These are phyloP conservation scores for Cyphomyrus discorhynchus DNA, from an alignment of 2,113 vertebrate species.

Conservation along the genomic window DNA sequence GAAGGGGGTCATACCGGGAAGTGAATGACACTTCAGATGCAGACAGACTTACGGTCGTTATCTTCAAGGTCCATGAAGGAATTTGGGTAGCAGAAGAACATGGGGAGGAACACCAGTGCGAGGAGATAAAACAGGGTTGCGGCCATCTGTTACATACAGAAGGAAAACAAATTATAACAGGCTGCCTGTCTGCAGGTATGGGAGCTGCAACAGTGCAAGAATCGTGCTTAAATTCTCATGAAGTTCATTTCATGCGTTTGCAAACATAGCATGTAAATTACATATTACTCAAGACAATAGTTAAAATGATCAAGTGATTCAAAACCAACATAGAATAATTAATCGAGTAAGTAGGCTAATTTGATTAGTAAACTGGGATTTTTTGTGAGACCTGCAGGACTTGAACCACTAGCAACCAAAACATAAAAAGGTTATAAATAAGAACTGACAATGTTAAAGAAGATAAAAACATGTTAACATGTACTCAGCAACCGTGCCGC, in stretches of 20 bases:
- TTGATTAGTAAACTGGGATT: not conserved
- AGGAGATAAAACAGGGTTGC: conserved; percentile 27
- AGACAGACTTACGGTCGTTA: conserved; percentile 46
- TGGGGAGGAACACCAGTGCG: conserved; percentile 44
- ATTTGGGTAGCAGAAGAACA: conserved; percentile 48
- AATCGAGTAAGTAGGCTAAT: not conserved
- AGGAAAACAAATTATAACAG: not conserved
- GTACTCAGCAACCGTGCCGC: not conserved
- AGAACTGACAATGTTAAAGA: not conserved
- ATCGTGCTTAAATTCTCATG: not conserved
- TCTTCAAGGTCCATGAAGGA: conserved; percentile 45
- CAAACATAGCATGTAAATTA: not conserved
- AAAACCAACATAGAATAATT: not conserved
- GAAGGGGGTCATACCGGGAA: not conserved
- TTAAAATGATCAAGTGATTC: not conserved
- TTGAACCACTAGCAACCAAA: not conserved
- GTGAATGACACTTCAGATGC: not conserved
- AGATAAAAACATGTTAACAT: not conserved
- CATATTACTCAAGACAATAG: not conserved
- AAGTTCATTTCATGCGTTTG: not conserved
- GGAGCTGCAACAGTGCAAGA: not conserved
- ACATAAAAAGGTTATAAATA: not conserved
- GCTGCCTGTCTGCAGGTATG: not conserved
- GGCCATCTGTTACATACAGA: conserved; percentile 48
- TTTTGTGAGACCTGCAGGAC: not conserved